phyloP scores from a whole-genome alignment of 2,113 vertebrate genomes.

The Apteryx mantelli region DNA sequence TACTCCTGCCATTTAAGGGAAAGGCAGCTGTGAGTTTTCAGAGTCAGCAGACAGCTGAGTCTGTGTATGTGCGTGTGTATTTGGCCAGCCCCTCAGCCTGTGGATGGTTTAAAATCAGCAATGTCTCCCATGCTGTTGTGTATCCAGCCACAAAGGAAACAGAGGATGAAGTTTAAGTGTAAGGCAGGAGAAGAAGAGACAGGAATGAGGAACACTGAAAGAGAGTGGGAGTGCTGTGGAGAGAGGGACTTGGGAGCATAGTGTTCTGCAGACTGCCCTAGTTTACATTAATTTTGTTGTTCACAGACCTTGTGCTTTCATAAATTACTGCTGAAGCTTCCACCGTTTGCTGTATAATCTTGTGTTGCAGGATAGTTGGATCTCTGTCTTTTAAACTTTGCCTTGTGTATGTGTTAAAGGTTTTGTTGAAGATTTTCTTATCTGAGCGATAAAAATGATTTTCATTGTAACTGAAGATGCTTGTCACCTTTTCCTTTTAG shows the following conservation, averaged over 20 bases:
- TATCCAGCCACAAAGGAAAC: neutral
- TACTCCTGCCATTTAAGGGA: neutral
- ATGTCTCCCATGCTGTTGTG: neutral
- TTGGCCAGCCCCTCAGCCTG: neutral
- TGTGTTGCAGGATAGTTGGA: neutral
- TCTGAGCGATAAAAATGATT: neutral
- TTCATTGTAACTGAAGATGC: neutral
- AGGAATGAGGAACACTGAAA: neutral
- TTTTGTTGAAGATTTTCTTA: neutral
- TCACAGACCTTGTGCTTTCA: neutral
- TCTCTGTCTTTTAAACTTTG: neutral
- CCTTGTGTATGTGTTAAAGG: neutral
- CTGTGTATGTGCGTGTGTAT: neutral
- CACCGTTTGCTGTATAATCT: neutral
- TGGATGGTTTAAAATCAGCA: neutral
- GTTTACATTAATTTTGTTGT: neutral
- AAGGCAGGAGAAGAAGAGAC: neutral
- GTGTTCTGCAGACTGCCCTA: neutral
- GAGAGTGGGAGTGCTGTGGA: neutral
- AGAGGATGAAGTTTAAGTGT: neutral
- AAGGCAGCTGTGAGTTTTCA: neutral
- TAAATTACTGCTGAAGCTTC: neutral
- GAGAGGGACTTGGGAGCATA: rapidly evolving
- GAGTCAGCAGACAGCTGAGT: neutral
- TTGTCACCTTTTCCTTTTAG: neutral